Conservation (phyloP, 1,140 invertebrate genomes). For the Apis laboriosa region DNA sequence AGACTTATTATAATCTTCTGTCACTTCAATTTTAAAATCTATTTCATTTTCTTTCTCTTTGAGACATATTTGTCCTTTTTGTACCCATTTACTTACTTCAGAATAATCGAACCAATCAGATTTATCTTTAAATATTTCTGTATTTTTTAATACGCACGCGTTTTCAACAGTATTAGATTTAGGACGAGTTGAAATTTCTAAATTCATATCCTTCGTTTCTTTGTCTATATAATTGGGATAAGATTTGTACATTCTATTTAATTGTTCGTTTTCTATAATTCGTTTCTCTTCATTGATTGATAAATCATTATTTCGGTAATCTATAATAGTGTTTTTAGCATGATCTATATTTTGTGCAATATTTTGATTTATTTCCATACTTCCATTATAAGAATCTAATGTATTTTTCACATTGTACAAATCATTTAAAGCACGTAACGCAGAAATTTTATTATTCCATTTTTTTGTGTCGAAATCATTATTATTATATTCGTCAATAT, state of each 20-base stretch:
- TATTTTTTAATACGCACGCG: not conserved
- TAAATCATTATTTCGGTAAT: conserved; percentile 63
- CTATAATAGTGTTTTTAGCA: conserved; percentile 39
- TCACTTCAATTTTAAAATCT: conserved; percentile 55
- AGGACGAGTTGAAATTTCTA: conserved; percentile 17
- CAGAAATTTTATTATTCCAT: conserved; percentile 69
- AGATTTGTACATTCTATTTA: conserved; percentile 43
- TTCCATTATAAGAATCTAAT: conserved; percentile 52
- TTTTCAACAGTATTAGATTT: conserved; percentile 24
- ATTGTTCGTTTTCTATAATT: conserved; percentile 21
- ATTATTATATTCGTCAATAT: conserved; percentile 72
- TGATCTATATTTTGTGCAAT: conserved; percentile 26
- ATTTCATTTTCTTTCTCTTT: conserved; percentile 62
- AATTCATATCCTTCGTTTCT: conserved; percentile 2
- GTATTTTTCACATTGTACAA: conserved; percentile 67
- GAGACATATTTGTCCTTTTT: conserved; percentile 70
- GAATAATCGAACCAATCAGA: conserved; percentile 77
- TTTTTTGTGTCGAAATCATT: conserved; percentile 64
- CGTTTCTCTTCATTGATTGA: conserved; percentile 26
- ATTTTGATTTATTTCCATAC: conserved; percentile 28
- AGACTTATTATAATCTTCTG: conserved; percentile 81
- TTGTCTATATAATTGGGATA: conserved; percentile 31
- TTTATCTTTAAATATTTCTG: conserved; percentile 48
- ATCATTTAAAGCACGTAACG: conserved; percentile 72
- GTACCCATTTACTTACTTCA: conserved; percentile 74